Conservation (phyloP, 2,113 vertebrate species). For the Mobula hypostoma region DNA sequence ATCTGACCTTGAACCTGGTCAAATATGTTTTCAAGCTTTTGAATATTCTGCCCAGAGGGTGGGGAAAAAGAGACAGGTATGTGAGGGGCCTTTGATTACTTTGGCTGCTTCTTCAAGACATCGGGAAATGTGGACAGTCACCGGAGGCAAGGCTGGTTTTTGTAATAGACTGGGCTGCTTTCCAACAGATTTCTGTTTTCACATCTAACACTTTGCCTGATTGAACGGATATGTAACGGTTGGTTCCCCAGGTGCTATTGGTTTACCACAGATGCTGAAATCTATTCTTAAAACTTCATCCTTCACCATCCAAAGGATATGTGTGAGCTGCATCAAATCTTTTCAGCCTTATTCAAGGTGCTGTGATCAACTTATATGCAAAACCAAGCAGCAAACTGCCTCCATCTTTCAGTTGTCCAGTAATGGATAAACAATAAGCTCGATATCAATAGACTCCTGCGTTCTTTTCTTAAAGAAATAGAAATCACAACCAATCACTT, state of each 20-base stretch:
- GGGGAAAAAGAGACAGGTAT: too few relatives aligned
- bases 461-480: neutral
- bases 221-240: neutral
- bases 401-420: neutral
- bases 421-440: slow-evolving; percentile 26
- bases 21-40: too few relatives aligned
- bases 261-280: neutral
- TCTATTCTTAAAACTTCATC: neutral
- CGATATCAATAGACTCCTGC: neutral
- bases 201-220: neutral
- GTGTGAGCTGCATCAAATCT: neutral
- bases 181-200: too few relatives aligned
- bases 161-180: too few relatives aligned
- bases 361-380: neutral
- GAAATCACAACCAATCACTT: neutral
- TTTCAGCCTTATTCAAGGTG: slow-evolving; percentile 9
- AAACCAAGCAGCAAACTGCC: neutral
- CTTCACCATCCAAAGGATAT: neutral
- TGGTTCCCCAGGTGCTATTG: too few relatives aligned
- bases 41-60: too few relatives aligned
- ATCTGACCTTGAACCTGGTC: too few relatives aligned
- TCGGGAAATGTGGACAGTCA: too few relatives aligned
- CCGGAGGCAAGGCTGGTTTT: too few relatives aligned
- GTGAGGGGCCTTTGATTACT: too few relatives aligned
- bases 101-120: too few relatives aligned